phyloP scores from a whole-genome alignment of 2,113 vertebrate genomes.

The Aphelocoma coerulescens region DNA sequence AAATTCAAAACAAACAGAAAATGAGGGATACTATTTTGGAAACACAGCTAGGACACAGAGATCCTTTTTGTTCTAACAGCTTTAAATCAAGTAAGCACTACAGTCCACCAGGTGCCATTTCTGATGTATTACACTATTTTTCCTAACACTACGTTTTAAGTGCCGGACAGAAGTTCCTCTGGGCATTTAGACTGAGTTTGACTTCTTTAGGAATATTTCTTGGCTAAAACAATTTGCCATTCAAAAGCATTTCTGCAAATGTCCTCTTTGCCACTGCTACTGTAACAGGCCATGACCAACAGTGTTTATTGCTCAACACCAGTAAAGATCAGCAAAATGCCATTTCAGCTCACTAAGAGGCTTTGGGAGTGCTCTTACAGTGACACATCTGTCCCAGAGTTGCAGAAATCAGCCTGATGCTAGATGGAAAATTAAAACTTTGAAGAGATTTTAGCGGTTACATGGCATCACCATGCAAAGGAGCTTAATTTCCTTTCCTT shows the following conservation, averaged over 20 bases:
- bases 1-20: slow-evolving; percentile 63
- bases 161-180: not conserved
- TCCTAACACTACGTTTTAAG: not conserved
- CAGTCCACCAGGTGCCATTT: not conserved
- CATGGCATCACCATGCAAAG: not conserved
- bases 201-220: not conserved
- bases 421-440: not conserved
- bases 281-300: not conserved
- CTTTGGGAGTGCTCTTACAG: not conserved
- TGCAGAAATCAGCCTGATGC: not conserved
- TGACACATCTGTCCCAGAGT: not conserved
- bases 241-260: not conserved
- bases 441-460: not conserved
- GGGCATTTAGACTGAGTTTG: not conserved
- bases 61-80: not conserved
- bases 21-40: slow-evolving; percentile 48
- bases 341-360: not conserved
- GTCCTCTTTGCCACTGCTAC: not conserved
- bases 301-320: not conserved
- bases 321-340: not conserved
- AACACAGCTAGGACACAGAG: slow-evolving; percentile 54
- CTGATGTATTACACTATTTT: not conserved
- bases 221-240: not conserved
- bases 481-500: not conserved
- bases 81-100: not conserved